A percentile compares a stretch with the other conserved stretches of the same genome.
These are phyloP conservation scores for Nixonia krombeini DNA, from an alignment of 1,140 invertebrate species.

Conservation along the genomic window DNA sequence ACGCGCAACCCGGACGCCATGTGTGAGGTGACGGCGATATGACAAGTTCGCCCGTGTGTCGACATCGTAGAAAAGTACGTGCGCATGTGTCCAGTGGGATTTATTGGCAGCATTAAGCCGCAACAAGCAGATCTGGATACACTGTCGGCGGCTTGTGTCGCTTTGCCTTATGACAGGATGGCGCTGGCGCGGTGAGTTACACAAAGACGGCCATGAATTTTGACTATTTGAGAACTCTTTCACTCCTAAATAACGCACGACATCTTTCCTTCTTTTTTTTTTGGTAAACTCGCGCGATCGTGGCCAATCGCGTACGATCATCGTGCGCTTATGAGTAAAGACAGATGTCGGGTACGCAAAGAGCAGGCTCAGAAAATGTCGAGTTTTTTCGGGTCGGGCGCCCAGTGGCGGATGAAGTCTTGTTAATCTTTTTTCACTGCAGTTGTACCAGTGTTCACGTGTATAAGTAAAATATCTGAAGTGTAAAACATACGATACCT, in stretches of 20 bases:
- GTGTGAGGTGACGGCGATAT: slow-evolving; percentile 55
- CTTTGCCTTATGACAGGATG: slow-evolving; percentile 77
- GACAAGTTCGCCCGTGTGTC: slow-evolving; percentile 51
- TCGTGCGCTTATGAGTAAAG: too few relatives aligned
- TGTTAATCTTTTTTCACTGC: too few relatives aligned
- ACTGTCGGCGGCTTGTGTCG: slow-evolving; percentile 72
- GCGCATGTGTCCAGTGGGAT: slow-evolving; percentile 72
- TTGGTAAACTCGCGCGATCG: too few relatives aligned
- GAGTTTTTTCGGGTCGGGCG: too few relatives aligned
- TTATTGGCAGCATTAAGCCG: slow-evolving; percentile 60
- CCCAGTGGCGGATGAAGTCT: too few relatives aligned
- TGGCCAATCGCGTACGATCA: too few relatives aligned
- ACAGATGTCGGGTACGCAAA: too few relatives aligned
- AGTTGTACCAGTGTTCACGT: too few relatives aligned
- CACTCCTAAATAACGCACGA: neutral
- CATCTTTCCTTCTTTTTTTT: too few relatives aligned
- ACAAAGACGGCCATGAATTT: slow-evolving; percentile 41
- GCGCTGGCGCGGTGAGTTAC: slow-evolving; percentile 74
- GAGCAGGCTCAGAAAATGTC: too few relatives aligned
- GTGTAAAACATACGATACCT: too few relatives aligned
- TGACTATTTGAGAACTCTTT: neutral
- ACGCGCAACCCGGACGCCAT: slow-evolving; percentile 45
- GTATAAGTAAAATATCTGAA: too few relatives aligned
- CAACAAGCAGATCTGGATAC: slow-evolving; percentile 74
- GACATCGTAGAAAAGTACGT: slow-evolving; percentile 55